Conservation (phyloP, 2,113 vertebrate species). For the Pleuronectes platessa region DNA sequence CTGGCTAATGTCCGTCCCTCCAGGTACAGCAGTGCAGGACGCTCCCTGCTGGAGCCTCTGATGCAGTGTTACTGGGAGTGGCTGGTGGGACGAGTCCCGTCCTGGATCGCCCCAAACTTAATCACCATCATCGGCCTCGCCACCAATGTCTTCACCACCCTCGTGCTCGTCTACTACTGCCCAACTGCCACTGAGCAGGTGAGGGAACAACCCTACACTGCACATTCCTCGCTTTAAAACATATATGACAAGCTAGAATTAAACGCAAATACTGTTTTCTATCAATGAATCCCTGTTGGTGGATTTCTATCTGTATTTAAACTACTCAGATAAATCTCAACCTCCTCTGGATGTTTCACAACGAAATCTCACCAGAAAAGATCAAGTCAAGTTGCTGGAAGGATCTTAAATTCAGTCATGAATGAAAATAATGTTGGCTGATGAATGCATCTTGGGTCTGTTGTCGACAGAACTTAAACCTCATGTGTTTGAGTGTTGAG, state of each 20-base stretch:
- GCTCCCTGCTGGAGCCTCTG: conserved; percentile 94
- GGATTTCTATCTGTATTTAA: not conserved
- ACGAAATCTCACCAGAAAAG: too few species aligned
- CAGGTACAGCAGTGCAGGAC: conserved; percentile 91
- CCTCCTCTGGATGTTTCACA: too few species aligned
- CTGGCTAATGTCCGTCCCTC: not conserved
- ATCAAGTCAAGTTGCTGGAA: not conserved
- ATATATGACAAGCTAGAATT: too few species aligned
- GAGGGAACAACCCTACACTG: conserved; percentile 17
- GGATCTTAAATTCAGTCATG: too few species aligned
- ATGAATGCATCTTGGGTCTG: too few species aligned
- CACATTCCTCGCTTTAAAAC: not conserved
- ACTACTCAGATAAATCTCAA: too few species aligned
- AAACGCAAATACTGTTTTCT: too few species aligned
- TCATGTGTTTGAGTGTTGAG: too few species aligned
- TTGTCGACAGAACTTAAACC: too few species aligned
- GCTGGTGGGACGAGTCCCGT: conserved; percentile 90
- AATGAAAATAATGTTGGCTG: too few species aligned
- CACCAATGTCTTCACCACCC: conserved; percentile 95
- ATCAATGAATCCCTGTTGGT: too few species aligned
- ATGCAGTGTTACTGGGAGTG: conserved; percentile 99
- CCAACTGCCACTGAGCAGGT: conserved; percentile 98
- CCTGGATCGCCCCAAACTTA: conserved; percentile 97
- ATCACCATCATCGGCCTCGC: conserved; percentile 96
- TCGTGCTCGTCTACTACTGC: conserved; percentile 94